Evolutionary conservation across 1,140 invertebrate species (phyloP), one percentile per base, ranked within the genome.

Genomic region (Tachypleus tridentatus): DNA sequence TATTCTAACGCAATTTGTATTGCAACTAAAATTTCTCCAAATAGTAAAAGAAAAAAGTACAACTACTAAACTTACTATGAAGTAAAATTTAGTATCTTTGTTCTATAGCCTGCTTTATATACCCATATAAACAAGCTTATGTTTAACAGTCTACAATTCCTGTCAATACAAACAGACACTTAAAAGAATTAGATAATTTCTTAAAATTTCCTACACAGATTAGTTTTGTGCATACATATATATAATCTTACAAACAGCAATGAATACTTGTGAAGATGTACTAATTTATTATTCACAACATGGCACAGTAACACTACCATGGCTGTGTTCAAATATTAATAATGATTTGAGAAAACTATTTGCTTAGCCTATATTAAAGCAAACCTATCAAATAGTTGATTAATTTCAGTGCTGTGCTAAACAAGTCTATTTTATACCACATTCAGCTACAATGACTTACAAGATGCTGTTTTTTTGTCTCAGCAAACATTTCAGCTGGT

Each of bases 391-490:
- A 50, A 5, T 51, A n/a, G n/a, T 29, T 4, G 5, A 58, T 58
- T n/a, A 3, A 4, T 5, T 48, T 51, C 58, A 4, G 9, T 47
- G 9, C 6, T 52, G 1, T 4, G 3, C 54, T 7, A 51, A 10
- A 61, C 50, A 51, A 11, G 4, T 11, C 9, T 50, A 50, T 53
- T 3, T 58, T 52, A 53, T 54, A 53, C 50, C 50, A 57, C 53
- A 52, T 29, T 50, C 10, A 49, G 63, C 60, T 29, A 4, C n/a
- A 65, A 49, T 57, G 1, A 57, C 53, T 76, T 75, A 86, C 84
- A 71, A 77, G 77, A 57, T 80, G 78, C 77, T 86, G 85, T 71
- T 80, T 79, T 60, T 76, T 78, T 0, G 83, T 86, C 71, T 86
- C 84, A 48, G 74, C 78, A 5, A 88, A 77, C 74, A 88, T 82